Evolutionary conservation across 2,888 invertebrate genomes (phyloP).

Genomic region (Malthinus seriepunctatus): DNA sequence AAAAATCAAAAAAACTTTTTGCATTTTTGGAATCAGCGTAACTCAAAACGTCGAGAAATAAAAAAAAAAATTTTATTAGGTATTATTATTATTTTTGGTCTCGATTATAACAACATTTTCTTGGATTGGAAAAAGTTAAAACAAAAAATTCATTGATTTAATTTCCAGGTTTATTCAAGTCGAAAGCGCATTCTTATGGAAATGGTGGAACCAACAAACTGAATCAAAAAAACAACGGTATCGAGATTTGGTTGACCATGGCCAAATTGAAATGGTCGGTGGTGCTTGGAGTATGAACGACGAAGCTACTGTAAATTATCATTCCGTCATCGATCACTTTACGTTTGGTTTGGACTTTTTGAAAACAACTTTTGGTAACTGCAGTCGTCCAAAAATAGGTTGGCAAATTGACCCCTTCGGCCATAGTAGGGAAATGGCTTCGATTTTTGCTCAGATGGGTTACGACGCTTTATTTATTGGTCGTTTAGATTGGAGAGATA

Average conservation of each 20-base stretch:
- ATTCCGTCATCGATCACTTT: slow-evolving; percentile 72
- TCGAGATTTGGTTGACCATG: slow-evolving; percentile 62
- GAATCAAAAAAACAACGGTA: slow-evolving; percentile 60
- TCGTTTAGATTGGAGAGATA: slow-evolving; percentile 70
- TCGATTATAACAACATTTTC: too few relatives aligned
- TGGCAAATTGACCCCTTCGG: slow-evolving; percentile 92
- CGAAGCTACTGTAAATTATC: slow-evolving; percentile 70
- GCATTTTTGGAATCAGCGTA: too few relatives aligned
- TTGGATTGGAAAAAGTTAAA: too few relatives aligned
- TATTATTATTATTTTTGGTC: too few relatives aligned
- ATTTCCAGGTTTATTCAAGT: slow-evolving; percentile 75
- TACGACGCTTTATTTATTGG: slow-evolving; percentile 75
- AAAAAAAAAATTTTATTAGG: too few relatives aligned
- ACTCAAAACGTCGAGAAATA: too few relatives aligned
- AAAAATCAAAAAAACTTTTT: too few relatives aligned
- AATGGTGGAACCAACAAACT: slow-evolving; percentile 77
- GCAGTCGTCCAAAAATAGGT: slow-evolving; percentile 74
- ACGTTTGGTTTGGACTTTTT: slow-evolving; percentile 70
- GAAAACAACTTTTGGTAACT: slow-evolving; percentile 69
- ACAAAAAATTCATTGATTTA: not conserved
- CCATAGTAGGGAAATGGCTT: slow-evolving; percentile 72
- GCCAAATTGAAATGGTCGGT: slow-evolving; percentile 63
- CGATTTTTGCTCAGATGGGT: slow-evolving; percentile 66
- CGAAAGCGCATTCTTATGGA: slow-evolving; percentile 78
- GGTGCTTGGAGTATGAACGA: slow-evolving; percentile 67